Percentiles rank a stretch among this genome's conserved stretches.
Conservation (phyloP, 2,113 vertebrate genomes). For the Vimba vimba region DNA sequence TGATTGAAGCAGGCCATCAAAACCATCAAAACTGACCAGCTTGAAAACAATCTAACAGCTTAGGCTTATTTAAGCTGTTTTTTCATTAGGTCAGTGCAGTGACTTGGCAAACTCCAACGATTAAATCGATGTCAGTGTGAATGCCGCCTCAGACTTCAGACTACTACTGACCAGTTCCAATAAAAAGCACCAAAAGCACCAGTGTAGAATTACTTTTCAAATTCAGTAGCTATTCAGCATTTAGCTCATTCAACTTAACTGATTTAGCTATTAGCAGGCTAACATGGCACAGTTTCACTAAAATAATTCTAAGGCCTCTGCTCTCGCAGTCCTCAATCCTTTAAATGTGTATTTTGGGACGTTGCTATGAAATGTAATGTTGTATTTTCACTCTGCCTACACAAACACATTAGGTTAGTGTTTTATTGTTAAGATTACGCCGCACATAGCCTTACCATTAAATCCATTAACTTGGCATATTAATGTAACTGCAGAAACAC, state of each 20-base stretch:
- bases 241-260: background rate
- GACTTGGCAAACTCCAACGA: background rate
- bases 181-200: background rate
- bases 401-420: slow-evolving; percentile 22
- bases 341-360: slow-evolving; percentile 38
- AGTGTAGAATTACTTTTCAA: too few relatives aligned
- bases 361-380: slow-evolving; percentile 34
- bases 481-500: background rate
- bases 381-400: slow-evolving; percentile 23
- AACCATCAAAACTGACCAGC: background rate
- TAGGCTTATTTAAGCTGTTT: background rate
- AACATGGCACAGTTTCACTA: background rate
- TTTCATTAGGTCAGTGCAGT: background rate
- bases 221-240: background rate
- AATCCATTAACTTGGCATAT: background rate
- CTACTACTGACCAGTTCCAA: background rate
- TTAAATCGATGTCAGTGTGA: background rate
- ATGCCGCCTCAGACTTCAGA: background rate
- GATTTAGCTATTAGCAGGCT: background rate
- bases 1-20: background rate
- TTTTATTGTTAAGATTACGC: background rate
- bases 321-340: slow-evolving; percentile 43
- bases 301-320: slow-evolving; percentile 42
- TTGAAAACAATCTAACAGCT: background rate
- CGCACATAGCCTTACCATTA: background rate